Evolutionary conservation across 2,113 vertebrate species (phyloP).

Genomic region (Tichodroma muraria): DNA sequence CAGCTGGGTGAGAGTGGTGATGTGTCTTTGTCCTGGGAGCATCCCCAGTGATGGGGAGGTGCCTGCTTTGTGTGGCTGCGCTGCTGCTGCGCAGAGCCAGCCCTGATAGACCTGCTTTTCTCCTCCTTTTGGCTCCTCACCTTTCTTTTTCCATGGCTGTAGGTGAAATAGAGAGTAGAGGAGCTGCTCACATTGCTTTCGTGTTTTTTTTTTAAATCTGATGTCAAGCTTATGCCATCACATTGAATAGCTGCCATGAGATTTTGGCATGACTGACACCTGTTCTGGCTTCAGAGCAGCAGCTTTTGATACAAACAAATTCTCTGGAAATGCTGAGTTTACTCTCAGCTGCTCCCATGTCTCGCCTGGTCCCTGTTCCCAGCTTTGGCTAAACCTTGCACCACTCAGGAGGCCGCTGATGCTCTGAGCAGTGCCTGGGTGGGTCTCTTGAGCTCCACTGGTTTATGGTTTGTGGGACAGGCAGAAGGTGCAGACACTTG

Average conservation of each 20-base stretch:
- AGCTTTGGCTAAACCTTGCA: neutral
- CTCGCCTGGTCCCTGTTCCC: neutral
- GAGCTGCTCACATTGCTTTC: neutral
- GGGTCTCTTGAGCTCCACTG: neutral
- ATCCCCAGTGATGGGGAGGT: neutral
- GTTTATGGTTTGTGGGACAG: neutral
- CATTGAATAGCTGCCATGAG: neutral
- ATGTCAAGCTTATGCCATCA: neutral
- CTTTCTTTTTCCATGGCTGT: neutral
- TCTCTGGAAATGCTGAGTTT: neutral
- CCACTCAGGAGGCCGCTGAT: neutral
- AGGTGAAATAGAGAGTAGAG: neutral
- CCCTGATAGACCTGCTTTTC: neutral
- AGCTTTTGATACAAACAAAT: neutral
- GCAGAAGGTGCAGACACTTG: neutral
- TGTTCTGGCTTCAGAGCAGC: constrained; percentile 2
- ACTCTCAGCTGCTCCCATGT: constrained; percentile 8
- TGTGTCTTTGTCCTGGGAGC: neutral
- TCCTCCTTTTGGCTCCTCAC: neutral
- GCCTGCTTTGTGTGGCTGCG: rapidly evolving
- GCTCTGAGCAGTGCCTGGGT: neutral
- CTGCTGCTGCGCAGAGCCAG: neutral
- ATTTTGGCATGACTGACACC: constrained; percentile 41
- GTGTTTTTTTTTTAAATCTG: neutral
- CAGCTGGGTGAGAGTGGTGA: neutral